Conservation (phyloP, 2,797 vertebrate genomes). For the Poeciliopsis presidionis region DNA sequence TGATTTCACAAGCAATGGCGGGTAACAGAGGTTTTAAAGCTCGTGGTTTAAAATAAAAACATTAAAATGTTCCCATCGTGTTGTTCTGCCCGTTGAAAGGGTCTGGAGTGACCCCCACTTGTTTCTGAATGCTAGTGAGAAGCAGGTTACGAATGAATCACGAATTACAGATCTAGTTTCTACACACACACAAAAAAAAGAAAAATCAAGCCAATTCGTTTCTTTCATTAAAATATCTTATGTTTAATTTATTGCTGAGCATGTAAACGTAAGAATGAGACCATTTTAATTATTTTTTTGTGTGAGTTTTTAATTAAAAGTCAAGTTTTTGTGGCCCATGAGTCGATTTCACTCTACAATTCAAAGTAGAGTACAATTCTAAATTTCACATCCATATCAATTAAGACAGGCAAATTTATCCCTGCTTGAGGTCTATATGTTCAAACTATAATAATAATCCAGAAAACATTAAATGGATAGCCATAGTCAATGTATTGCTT, state of each 20-base stretch:
- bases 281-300: neutral
- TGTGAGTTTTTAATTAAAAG: too few relatives aligned
- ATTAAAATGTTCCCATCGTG: neutral
- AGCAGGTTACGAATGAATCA: neutral
- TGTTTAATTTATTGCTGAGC: neutral
- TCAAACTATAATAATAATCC: neutral
- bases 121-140: neutral
- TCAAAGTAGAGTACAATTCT: neutral
- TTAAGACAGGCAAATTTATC: neutral
- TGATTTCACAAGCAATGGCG: neutral
- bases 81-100: neutral
- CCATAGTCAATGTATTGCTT: neutral
- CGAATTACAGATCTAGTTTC: neutral
- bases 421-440: neutral
- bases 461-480: neutral
- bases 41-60: neutral
- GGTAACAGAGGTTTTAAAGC: neutral
- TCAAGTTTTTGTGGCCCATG: neutral
- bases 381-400: neutral
- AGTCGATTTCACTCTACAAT: neutral
- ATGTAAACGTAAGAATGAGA: neutral
- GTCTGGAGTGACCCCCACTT: neutral
- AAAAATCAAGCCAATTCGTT: neutral
- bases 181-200: neutral
- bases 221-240: neutral